phyloP scores from a whole-genome alignment of 2,797 vertebrate species.

The Schizopygopsis pylzovi region DNA sequence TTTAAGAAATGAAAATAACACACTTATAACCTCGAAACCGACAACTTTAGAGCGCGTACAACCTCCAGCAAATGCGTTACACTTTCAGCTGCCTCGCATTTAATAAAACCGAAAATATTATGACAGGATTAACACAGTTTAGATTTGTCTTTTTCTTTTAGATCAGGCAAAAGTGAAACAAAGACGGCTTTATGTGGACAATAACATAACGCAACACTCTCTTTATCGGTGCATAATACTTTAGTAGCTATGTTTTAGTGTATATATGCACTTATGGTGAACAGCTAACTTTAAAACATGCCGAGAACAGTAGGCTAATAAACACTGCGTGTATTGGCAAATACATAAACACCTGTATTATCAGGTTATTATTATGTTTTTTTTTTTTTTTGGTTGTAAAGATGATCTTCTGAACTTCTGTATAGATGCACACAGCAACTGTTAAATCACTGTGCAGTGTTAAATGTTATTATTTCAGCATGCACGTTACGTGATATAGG shows the following conservation, averaged over 20 bases:
- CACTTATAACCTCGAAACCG: not conserved
- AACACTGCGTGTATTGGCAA: not conserved
- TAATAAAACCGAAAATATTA: not conserved
- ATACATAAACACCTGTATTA: not conserved
- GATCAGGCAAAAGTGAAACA: not conserved
- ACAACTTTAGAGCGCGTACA: not conserved
- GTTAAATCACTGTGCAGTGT: not conserved
- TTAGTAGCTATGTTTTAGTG: not conserved
- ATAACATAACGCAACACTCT: not conserved
- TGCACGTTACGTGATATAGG: not conserved
- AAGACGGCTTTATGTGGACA: constrained; percentile 10
- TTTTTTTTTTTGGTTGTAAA: not conserved
- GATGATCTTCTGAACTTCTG: not conserved
- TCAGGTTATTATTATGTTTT: not conserved
- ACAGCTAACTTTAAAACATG: not conserved
- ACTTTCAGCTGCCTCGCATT: constrained; percentile 28
- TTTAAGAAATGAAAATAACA: constrained; percentile 44
- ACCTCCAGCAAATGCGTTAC: constrained; percentile 20
- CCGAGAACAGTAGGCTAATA: not conserved
- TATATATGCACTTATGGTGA: not conserved
- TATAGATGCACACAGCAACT: not conserved
- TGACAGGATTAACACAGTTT: not conserved
- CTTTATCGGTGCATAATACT: not conserved
- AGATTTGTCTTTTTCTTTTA: not conserved
- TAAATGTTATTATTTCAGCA: not conserved